These are phyloP conservation scores for Cliona cf. orientalis DNA, from an alignment of 37 sponge, comb jelly and placozoan genomes.

Conservation along the genomic window DNA sequence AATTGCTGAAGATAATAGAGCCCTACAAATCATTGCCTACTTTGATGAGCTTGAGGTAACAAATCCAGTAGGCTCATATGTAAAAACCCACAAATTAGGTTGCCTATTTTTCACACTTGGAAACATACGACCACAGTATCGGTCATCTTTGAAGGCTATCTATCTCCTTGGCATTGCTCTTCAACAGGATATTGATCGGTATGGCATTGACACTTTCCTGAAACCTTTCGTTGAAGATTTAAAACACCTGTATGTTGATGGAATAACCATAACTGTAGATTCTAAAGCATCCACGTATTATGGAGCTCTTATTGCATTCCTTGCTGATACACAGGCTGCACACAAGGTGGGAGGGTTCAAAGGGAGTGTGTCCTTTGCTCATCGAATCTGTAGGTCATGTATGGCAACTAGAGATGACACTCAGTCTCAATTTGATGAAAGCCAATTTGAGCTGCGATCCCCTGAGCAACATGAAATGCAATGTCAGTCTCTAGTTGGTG, in stretches of 20 bases:
- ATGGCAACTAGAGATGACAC: constrained; percentile 27
- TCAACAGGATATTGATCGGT: not conserved
- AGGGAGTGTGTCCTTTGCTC: constrained; percentile 40
- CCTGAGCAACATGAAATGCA: constrained; percentile 23
- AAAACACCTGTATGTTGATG: not conserved
- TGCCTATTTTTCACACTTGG: not conserved
- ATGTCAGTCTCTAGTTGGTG: not conserved
- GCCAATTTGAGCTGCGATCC: constrained; percentile 16
- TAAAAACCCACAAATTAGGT: not conserved
- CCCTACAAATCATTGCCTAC: constrained; percentile 19
- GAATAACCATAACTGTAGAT: constrained; percentile 1
- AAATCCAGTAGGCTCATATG: not conserved
- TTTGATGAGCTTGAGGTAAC: constrained; percentile 13
- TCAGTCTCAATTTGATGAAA: constrained; percentile 11
- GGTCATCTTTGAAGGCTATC: constrained; percentile 6
- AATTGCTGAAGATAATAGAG: not conserved
- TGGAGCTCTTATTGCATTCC: too few relatives aligned
- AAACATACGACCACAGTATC: constrained; percentile 20
- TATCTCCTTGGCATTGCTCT: constrained; percentile 13
- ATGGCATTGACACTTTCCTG: constrained; percentile 22
- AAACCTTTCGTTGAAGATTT: constrained; percentile 20
- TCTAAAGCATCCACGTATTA: not conserved
- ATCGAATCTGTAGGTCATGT: constrained; percentile 31
- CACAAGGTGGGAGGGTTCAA: too few relatives aligned
- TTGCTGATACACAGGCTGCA: too few relatives aligned